Conservation (phyloP, 1,140 invertebrate species). For the Micrasema minimum region DNA sequence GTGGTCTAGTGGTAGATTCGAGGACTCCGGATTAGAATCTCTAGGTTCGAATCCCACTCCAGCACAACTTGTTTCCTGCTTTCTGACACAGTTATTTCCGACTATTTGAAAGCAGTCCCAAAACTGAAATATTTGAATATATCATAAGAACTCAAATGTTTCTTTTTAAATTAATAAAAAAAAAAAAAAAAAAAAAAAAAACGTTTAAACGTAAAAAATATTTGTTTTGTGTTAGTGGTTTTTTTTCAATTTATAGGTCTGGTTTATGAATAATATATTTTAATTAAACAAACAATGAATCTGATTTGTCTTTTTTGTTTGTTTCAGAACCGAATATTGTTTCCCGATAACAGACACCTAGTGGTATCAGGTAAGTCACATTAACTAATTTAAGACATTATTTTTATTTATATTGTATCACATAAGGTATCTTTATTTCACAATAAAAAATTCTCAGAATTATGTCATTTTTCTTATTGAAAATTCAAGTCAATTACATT, state of each 20-base stretch:
- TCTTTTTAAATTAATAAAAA: too few species aligned
- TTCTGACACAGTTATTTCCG: too few species aligned
- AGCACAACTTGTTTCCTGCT: too few species aligned
- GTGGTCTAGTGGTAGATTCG: too few species aligned
- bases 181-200: too few species aligned
- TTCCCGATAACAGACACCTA: constrained; percentile 27
- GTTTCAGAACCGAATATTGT: constrained; percentile 28
- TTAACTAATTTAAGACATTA: neutral
- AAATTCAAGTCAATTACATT: neutral
- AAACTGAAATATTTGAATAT: too few species aligned
- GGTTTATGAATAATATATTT: neutral
- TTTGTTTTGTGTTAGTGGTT: neutral
- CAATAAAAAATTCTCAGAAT: neutral
- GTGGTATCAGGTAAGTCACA: constrained; percentile 13
- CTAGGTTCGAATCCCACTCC: too few species aligned
- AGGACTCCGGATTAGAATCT: too few species aligned
- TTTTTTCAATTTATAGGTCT: neutral
- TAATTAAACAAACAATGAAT: neutral
- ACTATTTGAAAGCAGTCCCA: too few species aligned
- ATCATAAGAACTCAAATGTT: too few species aligned
- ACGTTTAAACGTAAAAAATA: too few species aligned
- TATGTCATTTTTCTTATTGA: neutral
- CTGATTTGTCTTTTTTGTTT: neutral
- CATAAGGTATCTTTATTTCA: neutral
- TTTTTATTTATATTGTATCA: neutral